Evolutionary conservation across 2,113 vertebrate species (phyloP), one percentile per base, ranked within the genome.

Genomic region (Fregetta grallaria): DNA sequence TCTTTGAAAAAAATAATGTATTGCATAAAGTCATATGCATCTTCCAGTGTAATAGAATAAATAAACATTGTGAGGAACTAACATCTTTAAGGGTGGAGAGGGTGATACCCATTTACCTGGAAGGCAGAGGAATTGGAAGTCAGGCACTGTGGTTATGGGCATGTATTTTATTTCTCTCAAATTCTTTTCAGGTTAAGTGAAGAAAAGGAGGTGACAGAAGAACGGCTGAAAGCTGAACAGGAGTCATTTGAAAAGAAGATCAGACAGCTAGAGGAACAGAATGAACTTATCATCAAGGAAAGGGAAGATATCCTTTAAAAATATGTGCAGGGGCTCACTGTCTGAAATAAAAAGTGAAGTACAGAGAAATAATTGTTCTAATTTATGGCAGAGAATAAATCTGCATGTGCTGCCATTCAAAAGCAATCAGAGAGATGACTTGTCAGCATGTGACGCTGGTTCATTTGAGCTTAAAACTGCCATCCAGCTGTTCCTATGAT

Each of bases 271-370:
- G 99, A 99, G 97, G 98, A 99, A 58, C 99, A 99, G 97, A 99
- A 99, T 90, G 96, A 98, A 78, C 91, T 99, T 85, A 99, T 99
- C 96, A 96, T 98, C 87, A 98, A 98, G 88, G 99, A 99, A 97
- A 98, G 99, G 97, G 99, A 99, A 98, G 98, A 99, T 99, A 99
- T 99, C 99, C 99, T 99, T 98, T 99, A 86, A 96, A 97, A 95
- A 86, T 42, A 17, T 75, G 58, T 63, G 79, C 30, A 36, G 77
- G 95, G 66, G 90, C 93, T 97, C 67, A 92, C 86, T 92, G 47
- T 95, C 92, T 93, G 65, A 94, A 95, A 92, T 95, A 92, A 97
- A 96, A 90, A 96, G 78, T 96, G 92, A 98, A 97, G 75, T 94
- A 73, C 68, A 94, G 95, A 97, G 97, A 97, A 98, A 97, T 98